Percentiles rank a stretch among this genome's conserved stretches.
Evolutionary conservation across 2,113 vertebrate genomes (phyloP).

Genomic region (Phalacrocorax brasilianus): DNA sequence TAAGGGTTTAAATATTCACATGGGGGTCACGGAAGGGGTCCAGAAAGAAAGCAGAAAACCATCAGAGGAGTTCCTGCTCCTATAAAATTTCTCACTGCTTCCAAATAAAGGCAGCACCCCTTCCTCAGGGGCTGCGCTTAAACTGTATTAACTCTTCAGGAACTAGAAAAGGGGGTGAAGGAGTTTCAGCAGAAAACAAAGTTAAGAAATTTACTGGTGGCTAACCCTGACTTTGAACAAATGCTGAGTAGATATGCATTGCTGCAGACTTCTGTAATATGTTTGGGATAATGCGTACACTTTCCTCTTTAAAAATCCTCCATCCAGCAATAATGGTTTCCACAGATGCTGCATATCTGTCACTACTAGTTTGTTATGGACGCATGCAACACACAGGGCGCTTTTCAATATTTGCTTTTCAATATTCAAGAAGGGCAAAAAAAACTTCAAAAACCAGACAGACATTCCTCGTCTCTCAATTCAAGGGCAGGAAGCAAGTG

Average conservation of each 20-base stretch:
- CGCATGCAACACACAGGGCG: neutral
- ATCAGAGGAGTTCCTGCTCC: neutral
- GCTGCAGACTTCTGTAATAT: neutral
- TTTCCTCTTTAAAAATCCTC: neutral
- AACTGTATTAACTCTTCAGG: neutral
- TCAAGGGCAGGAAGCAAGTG: neutral
- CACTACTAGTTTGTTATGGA: neutral
- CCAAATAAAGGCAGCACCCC: neutral
- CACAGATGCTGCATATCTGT: neutral
- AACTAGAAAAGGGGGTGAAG: neutral
- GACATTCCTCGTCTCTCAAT: neutral
- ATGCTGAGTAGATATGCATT: neutral
- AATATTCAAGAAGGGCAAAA: neutral
- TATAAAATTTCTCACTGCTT: neutral
- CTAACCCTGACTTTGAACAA: neutral
- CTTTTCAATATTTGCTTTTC: neutral
- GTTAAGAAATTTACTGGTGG: neutral
- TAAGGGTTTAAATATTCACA: neutral
- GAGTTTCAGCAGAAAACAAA: neutral
- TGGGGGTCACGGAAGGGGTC: neutral
- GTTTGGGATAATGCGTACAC: neutral
- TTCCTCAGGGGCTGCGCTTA: neutral
- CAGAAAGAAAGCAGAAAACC: neutral
- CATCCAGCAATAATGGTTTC: neutral
- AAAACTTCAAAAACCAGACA: too few relatives aligned